Base-by-base conservation (phyloP, 2,797 vertebrate species). In the Bradypodion ventrale region DNA sequence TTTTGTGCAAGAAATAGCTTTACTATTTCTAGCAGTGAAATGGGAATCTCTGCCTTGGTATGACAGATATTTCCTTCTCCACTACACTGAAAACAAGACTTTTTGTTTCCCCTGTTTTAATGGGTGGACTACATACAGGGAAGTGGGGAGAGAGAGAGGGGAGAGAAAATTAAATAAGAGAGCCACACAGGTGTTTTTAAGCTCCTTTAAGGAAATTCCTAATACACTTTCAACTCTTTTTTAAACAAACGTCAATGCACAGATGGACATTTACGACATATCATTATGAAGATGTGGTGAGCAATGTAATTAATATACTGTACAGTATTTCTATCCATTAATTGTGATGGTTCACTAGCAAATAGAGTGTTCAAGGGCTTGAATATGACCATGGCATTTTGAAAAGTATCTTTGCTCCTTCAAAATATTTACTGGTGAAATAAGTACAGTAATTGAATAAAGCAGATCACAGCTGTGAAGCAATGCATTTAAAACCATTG, bases 101-200 rank as follows among this genome's bases (percentile, higher is more conserved):
- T 81, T 66, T 68, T 84, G 46, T 77, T 83, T 90, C 29, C 27
- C 8, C 16, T 80, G 2, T 75, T 60, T 49, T 65, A 82, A 86
- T 7, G 10, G 77, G 42, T 46, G 83, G 66, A 40, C 37, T 35
- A 75, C 69, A 25, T 83, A 75, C 15, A 79, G 74, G 76, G 37
- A 89, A 92, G 68, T n/a, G n/a, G 68, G 4, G 84, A n/a, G n/a
- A 4, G 84, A 60, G n/a, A 80, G 60, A 63, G 44, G 29, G 2
- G 32, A 56, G 52, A 15, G 8, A 37, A 1, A 69, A 10, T 0
- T 1, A 27, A 4, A 29, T 21, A n/a, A 46, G 13, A 42, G 1
- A 59, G 5, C 0, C 1, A 21, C 82, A 87, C 84, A 49, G 10
- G 21, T 25, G 5, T 35, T 82, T 88, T 68, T 5, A 75, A 1